These are phyloP conservation scores for Disparrhopalites patrizii DNA, from an alignment of 2,888 invertebrate species.

Conservation along the genomic window DNA sequence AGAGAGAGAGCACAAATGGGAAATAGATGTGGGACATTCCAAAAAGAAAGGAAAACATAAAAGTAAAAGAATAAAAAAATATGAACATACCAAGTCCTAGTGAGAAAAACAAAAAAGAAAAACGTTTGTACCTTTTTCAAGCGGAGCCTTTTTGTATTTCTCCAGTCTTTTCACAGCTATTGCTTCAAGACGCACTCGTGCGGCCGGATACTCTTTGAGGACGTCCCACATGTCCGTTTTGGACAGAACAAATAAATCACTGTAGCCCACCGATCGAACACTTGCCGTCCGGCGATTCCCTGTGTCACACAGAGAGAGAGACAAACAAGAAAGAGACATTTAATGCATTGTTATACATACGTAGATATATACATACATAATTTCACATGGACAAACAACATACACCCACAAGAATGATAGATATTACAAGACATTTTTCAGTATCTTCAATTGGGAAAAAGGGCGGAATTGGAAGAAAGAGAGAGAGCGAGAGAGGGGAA, in stretches of 20 bases:
- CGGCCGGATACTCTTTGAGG: constrained; percentile 90
- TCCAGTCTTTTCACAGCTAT: constrained; percentile 96
- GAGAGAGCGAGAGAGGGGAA: not conserved
- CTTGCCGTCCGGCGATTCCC: constrained; percentile 98
- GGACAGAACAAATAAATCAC: constrained; percentile 96
- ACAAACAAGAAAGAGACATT: constrained; percentile 1
- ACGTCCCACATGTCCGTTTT: constrained; percentile 99
- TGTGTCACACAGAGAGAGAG: constrained; percentile 54
- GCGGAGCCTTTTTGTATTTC: constrained; percentile 91
- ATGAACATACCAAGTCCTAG: not conserved
- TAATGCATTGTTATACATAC: no score
- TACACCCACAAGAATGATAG: not conserved
- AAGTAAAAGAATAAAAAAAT: not conserved
- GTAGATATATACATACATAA: not conserved
- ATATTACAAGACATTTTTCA: no score
- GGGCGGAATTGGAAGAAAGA: no score
- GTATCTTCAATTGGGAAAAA: no score
- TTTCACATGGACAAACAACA: constrained; percentile 7
- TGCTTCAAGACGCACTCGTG: constrained; percentile 88
- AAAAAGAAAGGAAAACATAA: not conserved
- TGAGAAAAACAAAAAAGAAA: not conserved
- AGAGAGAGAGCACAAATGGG: not conserved
- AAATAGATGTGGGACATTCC: not conserved
- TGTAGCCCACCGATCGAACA: constrained; percentile 96
- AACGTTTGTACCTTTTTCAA: constrained; percentile 87